These are phyloP conservation scores for Ibidorhyncha struthersii DNA, from an alignment of 2,113 vertebrate species.

Conservation along the genomic window DNA sequence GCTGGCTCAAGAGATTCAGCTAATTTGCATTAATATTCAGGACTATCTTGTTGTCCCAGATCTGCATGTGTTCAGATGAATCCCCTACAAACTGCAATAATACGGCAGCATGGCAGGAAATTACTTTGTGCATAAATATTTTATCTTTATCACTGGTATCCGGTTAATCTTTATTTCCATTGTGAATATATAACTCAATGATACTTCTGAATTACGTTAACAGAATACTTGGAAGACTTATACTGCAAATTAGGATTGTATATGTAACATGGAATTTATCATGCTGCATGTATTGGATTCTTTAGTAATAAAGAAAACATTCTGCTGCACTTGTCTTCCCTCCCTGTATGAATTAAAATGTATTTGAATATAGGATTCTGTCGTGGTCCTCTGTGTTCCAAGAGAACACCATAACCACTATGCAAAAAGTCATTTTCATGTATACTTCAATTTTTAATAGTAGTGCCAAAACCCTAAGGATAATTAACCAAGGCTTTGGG, in stretches of 20 bases:
- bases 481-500: neutral
- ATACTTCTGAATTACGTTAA: neutral
- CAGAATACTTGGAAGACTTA: neutral
- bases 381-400: neutral
- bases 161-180: neutral
- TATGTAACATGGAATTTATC: neutral
- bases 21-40: neutral
- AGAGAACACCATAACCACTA: neutral
- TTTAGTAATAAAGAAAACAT: neutral
- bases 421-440: neutral
- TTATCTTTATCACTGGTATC: neutral
- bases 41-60: neutral
- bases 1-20: neutral
- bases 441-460: neutral
- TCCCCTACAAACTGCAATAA: neutral
- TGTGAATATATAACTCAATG: neutral
- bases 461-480: neutral
- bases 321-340: neutral
- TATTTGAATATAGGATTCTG: neutral
- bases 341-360: neutral
- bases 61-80: neutral
- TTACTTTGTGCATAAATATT: neutral
- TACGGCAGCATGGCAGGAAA: neutral
- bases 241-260: neutral
- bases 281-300: neutral